Conservation (phyloP, 2,113 vertebrate species). For the Peromyscus californicus region DNA sequence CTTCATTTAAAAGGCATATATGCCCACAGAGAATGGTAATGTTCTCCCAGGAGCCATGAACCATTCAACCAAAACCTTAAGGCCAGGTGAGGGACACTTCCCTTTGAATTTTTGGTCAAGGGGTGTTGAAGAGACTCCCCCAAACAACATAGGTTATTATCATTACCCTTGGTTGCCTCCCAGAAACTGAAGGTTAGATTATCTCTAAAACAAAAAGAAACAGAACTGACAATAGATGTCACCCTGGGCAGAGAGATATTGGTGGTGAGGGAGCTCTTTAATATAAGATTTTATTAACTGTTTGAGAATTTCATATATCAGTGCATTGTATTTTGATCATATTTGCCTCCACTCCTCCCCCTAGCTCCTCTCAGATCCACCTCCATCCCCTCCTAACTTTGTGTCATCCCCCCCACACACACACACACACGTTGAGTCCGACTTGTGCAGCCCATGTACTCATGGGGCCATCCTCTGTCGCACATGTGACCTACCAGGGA, state of each 20-base stretch:
- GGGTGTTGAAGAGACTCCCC: neutral
- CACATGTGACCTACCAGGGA: neutral
- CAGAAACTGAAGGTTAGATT: neutral
- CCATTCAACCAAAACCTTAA: neutral
- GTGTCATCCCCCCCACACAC: too few species aligned
- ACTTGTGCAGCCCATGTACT: neutral
- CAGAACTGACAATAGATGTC: neutral
- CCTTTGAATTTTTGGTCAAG: neutral
- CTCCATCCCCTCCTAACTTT: neutral
- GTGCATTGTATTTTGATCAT: neutral
- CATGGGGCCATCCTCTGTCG: neutral
- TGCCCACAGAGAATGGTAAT: neutral
- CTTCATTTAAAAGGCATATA: neutral
- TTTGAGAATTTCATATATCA: neutral
- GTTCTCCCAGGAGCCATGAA: neutral
- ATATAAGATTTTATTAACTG: neutral
- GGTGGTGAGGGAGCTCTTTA: neutral
- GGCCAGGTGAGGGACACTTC: neutral
- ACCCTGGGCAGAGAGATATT: neutral
- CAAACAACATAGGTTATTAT: neutral
- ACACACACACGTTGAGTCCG: neutral
- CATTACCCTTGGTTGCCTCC: too few species aligned
- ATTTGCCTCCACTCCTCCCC: neutral
- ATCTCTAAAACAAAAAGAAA: neutral
- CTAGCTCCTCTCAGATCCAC: neutral